A percentile compares a stretch with the other conserved stretches of the same genome.
These are phyloP conservation scores for Brevimyrus niger DNA, from an alignment of 2,113 vertebrate species.

Conservation along the genomic window DNA sequence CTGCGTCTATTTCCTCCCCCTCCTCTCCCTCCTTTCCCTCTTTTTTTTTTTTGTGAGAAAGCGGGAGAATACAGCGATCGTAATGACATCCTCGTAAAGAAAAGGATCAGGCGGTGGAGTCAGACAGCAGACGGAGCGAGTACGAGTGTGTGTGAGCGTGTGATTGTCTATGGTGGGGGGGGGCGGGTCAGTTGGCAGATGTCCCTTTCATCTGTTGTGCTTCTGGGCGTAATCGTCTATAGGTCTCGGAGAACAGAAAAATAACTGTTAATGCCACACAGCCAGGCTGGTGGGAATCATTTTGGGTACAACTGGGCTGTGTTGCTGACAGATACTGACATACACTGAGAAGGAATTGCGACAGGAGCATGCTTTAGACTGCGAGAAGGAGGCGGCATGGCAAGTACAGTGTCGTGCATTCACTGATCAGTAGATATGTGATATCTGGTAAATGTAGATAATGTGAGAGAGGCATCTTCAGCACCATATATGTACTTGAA, in stretches of 20 bases:
- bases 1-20: neutral
- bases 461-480: neutral
- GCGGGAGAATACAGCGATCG: neutral
- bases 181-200: conserved; percentile 5
- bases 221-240: neutral
- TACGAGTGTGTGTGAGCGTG: conserved; percentile 11
- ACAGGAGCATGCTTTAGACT: neutral
- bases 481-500: conserved; percentile 3
- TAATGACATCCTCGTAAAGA: neutral
- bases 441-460: neutral
- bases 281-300: neutral
- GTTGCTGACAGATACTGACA: neutral
- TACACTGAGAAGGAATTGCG: neutral
- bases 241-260: neutral
- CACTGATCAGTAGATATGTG: neutral
- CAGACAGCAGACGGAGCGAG: conserved; percentile 6
- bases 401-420: neutral
- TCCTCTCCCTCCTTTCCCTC: neutral
- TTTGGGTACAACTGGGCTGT: neutral
- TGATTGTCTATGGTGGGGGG: neutral
- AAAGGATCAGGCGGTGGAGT: neutral
- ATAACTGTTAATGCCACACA: neutral
- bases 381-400: neutral
- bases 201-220: neutral
- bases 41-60: neutral